Conservation (phyloP, 2,113 vertebrate species). For the Zosterops hypoxanthus region DNA sequence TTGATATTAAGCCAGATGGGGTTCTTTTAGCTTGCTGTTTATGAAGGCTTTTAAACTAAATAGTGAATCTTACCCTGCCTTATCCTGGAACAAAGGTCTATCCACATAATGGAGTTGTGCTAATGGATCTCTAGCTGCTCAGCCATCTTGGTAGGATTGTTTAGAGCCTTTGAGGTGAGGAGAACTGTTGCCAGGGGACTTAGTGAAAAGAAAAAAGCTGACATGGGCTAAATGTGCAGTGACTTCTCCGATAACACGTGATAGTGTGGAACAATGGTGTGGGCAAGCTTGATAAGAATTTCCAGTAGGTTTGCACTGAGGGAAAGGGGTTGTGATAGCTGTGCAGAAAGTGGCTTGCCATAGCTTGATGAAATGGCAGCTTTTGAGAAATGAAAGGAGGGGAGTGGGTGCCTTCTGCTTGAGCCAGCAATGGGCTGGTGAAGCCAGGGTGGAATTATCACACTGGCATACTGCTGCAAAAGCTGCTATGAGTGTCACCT, state of each 20-base stretch:
- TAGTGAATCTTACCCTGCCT: background rate
- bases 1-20: background rate
- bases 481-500: background rate
- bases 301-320: constrained; percentile 13
- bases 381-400: background rate
- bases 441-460: background rate
- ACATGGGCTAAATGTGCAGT: background rate
- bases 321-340: background rate
- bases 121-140: background rate
- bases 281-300: constrained; percentile 29
- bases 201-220: background rate
- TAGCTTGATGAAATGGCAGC: background rate
- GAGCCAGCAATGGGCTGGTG: background rate
- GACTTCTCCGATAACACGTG: background rate
- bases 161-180: background rate
- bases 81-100: background rate
- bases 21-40: constrained; percentile 6
- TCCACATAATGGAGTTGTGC: background rate
- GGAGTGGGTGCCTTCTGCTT: background rate
- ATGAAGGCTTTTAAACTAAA: background rate
- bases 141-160: constrained; percentile 27
- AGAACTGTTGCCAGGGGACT: background rate
- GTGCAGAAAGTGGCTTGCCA: background rate
- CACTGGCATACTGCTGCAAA: accelerated
- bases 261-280: constrained; percentile 17